Evolutionary conservation across 2,888 invertebrate genomes (phyloP), one percentile per base, ranked within the genome.

Genomic region (Stenchaetothrips biformis): DNA sequence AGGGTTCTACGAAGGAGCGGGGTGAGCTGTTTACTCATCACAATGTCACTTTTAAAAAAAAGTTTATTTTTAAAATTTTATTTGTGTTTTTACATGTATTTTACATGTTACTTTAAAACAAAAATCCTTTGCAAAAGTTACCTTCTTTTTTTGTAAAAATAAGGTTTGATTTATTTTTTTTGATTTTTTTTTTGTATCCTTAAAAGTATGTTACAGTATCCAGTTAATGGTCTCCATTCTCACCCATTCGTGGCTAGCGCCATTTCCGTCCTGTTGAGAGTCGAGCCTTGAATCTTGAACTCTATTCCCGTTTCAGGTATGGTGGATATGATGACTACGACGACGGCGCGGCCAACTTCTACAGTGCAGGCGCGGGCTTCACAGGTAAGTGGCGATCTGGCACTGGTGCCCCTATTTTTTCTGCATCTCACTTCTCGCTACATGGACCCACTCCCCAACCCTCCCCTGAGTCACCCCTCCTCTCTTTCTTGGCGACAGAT

Each of bases 351-450:
- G 87, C 85, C n/a, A 87, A 87, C 83, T 90, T 89, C 85, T 88
- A 89, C 83, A 74, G 67, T 74, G 88, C 88, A 81, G 84, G 87
- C 78, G 86, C 88, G 53, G 88, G 87, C 82, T 88, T 87, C 84
- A 86, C 87, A 85, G 87, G 88, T 87, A 86, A 86, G 84, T 83
- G 81, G 80, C 80, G 81, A 82, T 81, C 21, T 79, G 18, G 25
- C 37, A 37, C 37, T 4, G 37, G 37, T 37, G 37, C 37, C 37
- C 37, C 37, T 37, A 37, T 37, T 37, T 74, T 25, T 74, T 74
- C 11, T 74, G 67, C 67, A 74, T 74, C 67, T 74, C 67, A 59
- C 59, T 37, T 74, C 67, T 74, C 67, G 67, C 67, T 74, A 18
- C 18, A 59, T 18, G 59, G 59, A 59, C 59, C 37, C 37, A 37